A percentile compares a stretch with the other conserved stretches of the same genome.
phyloP scores from a whole-genome alignment of 2,797 vertebrate species.

The Halcyon smyrnensis region DNA sequence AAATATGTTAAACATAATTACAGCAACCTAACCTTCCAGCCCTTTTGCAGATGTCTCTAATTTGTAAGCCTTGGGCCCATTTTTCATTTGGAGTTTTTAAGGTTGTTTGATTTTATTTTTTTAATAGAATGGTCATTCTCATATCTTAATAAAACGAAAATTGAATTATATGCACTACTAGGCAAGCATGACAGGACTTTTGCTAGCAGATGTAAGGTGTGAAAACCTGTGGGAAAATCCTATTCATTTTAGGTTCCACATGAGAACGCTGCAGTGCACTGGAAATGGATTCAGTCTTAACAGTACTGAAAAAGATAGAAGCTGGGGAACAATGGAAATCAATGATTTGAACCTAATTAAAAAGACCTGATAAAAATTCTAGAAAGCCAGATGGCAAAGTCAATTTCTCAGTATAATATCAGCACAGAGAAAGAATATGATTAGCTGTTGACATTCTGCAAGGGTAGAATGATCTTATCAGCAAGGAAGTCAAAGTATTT shows the following conservation, averaged over 20 bases:
- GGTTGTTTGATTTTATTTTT: slow-evolving; percentile 18
- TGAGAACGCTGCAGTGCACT: slow-evolving; percentile 50
- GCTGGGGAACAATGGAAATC: slow-evolving; percentile 74
- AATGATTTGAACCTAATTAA: slow-evolving; percentile 79
- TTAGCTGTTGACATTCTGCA: slow-evolving; percentile 74
- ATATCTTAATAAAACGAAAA: slow-evolving; percentile 90
- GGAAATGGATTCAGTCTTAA: slow-evolving; percentile 69
- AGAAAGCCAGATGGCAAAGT: slow-evolving; percentile 77
- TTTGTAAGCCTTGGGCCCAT: slow-evolving; percentile 21
- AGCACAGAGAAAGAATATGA: slow-evolving; percentile 57
- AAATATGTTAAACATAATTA: not conserved
- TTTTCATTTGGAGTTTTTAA: slow-evolving; percentile 54
- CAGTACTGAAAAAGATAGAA: slow-evolving; percentile 50
- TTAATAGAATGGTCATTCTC: slow-evolving; percentile 75
- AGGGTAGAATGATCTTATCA: slow-evolving; percentile 70
- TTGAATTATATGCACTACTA: slow-evolving; percentile 82
- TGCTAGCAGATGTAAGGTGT: slow-evolving; percentile 87
- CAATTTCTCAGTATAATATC: slow-evolving; percentile 70
- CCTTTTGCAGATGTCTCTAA: slow-evolving; percentile 5
- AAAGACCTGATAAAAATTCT: slow-evolving; percentile 76
- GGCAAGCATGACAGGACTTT: slow-evolving; percentile 85
- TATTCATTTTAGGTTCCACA: slow-evolving; percentile 72
- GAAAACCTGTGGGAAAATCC: slow-evolving; percentile 82
- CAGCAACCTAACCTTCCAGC: not conserved
- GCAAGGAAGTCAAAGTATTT: slow-evolving; percentile 40